Evolutionary conservation across 2,113 vertebrate species (phyloP), one percentile per base, ranked within the genome.

Genomic region (Clarias batrachus): DNA sequence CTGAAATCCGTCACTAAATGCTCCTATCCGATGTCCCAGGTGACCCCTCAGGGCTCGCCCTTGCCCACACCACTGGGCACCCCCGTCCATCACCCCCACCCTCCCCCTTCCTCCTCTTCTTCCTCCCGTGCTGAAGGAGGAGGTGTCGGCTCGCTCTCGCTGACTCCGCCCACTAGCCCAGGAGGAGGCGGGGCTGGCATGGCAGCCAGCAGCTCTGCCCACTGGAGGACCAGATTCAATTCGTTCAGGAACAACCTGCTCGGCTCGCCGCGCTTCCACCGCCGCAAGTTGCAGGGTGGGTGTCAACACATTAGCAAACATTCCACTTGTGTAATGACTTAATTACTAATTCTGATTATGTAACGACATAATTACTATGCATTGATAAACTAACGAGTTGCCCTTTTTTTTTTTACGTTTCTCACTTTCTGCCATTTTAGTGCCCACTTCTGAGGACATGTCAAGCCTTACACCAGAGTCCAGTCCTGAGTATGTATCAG

Each of bases 401-500:
- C 33, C 4, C 16, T 54, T 68, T 33, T 33, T 33, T 33, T 33
- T 33, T 33, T 33, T 13, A 57, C 33, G 16, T 63, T 80, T 81
- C 5, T 86, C 23, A 17, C 33, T 60, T 85, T 84, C 16, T 92
- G 59, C 25, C 16, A 74, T 82, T n/a, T 70, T 90, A 98, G 97
- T 98, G 90, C 97, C 97, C n/a, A 97, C 97, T 76, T 96, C 96
- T 21, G 97, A 98, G 90, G 97, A 98, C 93, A 97, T 97, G 97
- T 97, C 97, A 91, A 97, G 96, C 88, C 93, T 98, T 88, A 98
- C 97, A 1, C 97, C 97, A 85, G 97, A 98, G 89, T 98, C 97
- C 87, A 97, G 96, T 85, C 97, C 97, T n/a, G 97, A 98, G 97
- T 98, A 93, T 96, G 97, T 96, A 78, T 82, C 52, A 84, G 25